Evolutionary conservation across 2,113 vertebrate species (phyloP), one percentile per base, ranked within the genome.

Genomic region (Thinocorus orbignyianus): DNA sequence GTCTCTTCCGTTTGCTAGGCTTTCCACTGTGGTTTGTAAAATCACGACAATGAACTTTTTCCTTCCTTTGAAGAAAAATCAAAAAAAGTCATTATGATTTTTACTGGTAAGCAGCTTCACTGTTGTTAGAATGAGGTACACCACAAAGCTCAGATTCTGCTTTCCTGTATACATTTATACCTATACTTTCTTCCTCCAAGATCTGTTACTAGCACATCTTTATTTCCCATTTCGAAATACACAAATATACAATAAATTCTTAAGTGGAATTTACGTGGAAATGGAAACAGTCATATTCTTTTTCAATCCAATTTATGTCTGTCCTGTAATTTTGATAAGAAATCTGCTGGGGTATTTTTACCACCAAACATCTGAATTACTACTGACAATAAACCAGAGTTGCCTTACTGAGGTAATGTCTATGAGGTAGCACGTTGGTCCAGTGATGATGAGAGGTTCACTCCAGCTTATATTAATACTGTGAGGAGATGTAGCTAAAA

Each of bases 371-470:
- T 28, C 55, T 85, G 12, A 37, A 61, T 44, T 41, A 76, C 17
- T 62, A 49, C 24, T 7, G n/a, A 35, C 23, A 88, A 39, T 26
- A 65, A 54, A 95, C 7, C 12, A 72, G 64, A 66, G 42, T 60
- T 64, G 93, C n/a, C 98, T 98, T 98, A 98, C 98, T 73, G 97
- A 98, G 76, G 96, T 97, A 73, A 99, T 72, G 49, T 99, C 98
- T 79, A 99, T 98, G 84, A 99, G 98, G 95, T 99, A 99, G 61
- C 98, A 98, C 1, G 98, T 99, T 48, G 99, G 99, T 88, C 99
- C 99, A 4, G 99, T 99, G 66, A 99, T 97, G 95, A 99, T 46
- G 61, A 88, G 89, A 68, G 99, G 99, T 85, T 98, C 97, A 18
- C 91, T 97, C 99, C 99, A 99, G 69, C 90, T 97, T 91, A 99